Percentiles rank a stretch among this genome's conserved stretches.
phyloP scores from a whole-genome alignment of 1,140 invertebrate species.

The Uloborus diversus region DNA sequence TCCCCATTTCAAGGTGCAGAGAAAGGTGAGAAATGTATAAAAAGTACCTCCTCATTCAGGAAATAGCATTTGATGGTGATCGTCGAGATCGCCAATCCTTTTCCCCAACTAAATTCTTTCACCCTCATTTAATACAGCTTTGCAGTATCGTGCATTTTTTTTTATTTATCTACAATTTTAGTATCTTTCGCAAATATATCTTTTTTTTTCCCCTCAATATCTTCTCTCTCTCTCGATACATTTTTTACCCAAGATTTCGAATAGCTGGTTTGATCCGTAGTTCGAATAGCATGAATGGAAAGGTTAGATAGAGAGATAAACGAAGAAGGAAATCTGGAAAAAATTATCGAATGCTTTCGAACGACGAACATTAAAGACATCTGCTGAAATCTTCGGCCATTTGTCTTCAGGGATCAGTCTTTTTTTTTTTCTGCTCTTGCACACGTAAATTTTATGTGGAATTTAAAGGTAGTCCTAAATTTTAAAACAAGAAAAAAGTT shows the following conservation, averaged over 20 bases:
- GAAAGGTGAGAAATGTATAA: slow-evolving; percentile 2
- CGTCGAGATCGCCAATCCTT: slow-evolving; percentile 20
- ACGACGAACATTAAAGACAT: slow-evolving; percentile 4
- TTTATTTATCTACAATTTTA: neutral
- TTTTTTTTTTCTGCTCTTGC: no score
- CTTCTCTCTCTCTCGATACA: neutral
- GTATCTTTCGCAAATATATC: neutral
- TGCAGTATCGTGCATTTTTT: neutral
- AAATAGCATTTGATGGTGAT: slow-evolving; percentile 32
- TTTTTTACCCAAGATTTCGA: no score
- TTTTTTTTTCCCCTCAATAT: neutral
- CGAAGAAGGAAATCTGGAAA: slow-evolving; percentile 3
- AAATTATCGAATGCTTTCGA: slow-evolving; percentile 3
- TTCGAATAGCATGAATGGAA: no score
- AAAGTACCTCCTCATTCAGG: slow-evolving; percentile 24
- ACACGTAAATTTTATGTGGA: no score
- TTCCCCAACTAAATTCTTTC: slow-evolving; percentile 11
- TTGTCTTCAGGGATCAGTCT: slow-evolving; percentile 7
- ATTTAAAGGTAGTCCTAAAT: no score
- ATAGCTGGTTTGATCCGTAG: no score
- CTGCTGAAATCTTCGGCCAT: slow-evolving; percentile 15
- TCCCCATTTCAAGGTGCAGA: neutral
- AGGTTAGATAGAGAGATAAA: slow-evolving; percentile 8
- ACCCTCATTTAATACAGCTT: slow-evolving; percentile 17
- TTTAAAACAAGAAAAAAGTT: no score